Evolutionary conservation across 2,888 invertebrate species (phyloP).

Genomic region (Abrostola tripartita): DNA sequence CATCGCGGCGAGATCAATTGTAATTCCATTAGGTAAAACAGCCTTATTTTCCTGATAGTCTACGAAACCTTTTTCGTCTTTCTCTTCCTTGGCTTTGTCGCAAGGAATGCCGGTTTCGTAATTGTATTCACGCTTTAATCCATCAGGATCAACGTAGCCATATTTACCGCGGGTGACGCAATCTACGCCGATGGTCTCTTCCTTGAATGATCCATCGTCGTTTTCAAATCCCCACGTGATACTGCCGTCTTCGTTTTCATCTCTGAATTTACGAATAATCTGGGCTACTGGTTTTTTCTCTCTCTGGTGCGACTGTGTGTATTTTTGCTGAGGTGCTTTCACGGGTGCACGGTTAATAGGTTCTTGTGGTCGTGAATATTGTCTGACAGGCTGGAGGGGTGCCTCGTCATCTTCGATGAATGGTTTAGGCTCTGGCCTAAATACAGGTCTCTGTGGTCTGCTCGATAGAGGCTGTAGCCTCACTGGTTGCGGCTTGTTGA

Average conservation of each 20-base stretch:
- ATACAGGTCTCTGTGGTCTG: slow-evolving; percentile 86
- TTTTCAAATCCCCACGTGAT: slow-evolving; percentile 97
- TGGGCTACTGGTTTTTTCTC: slow-evolving; percentile 92
- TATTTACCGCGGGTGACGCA: slow-evolving; percentile 93
- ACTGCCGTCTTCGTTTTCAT: slow-evolving; percentile 94
- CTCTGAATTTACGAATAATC: slow-evolving; percentile 91
- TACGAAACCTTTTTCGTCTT: slow-evolving; percentile 90
- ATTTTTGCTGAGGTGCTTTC: slow-evolving; percentile 80
- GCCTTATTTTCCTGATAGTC: slow-evolving; percentile 93
- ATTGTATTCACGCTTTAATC: slow-evolving; percentile 93
- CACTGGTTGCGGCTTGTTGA: slow-evolving; percentile 78
- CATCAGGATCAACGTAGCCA: slow-evolving; percentile 95
- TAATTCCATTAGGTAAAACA: slow-evolving; percentile 91
- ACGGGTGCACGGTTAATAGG: slow-evolving; percentile 75
- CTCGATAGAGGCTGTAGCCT: slow-evolving; percentile 83
- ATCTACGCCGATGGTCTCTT: slow-evolving; percentile 94
- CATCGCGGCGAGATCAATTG: slow-evolving; percentile 91
- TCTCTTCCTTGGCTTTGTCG: slow-evolving; percentile 87
- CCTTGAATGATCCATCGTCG: slow-evolving; percentile 95
- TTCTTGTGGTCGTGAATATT: slow-evolving; percentile 82
- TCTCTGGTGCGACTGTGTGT: slow-evolving; percentile 75
- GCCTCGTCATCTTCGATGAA: slow-evolving; percentile 82
- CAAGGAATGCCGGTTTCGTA: slow-evolving; percentile 94
- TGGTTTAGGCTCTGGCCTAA: slow-evolving; percentile 84
- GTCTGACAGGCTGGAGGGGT: slow-evolving; percentile 81